phyloP scores from a whole-genome alignment of 2,797 vertebrate species.

The Sus cebifrons region DNA sequence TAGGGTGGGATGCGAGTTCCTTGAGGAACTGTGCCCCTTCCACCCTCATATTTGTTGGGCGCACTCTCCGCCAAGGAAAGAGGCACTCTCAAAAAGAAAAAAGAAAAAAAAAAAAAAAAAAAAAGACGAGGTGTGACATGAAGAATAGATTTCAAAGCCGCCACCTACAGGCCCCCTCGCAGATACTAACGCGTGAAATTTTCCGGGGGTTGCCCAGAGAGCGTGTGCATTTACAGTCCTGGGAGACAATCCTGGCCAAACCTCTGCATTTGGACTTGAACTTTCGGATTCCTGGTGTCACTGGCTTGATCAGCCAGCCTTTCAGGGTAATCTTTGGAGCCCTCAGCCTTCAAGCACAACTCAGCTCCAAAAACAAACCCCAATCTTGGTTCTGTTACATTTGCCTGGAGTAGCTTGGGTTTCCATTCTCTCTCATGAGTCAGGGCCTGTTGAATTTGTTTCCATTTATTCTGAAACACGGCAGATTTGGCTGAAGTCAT shows the following conservation, averaged over 20 bases:
- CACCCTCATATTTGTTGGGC: background rate
- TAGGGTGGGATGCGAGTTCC: background rate
- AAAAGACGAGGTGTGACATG: background rate
- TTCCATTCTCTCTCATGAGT: background rate
- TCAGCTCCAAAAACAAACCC: background rate
- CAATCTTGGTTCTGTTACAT: background rate
- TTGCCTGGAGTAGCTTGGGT: background rate
- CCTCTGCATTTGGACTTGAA: background rate
- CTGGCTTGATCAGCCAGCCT: background rate
- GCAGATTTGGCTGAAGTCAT: background rate
- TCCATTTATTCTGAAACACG: background rate
- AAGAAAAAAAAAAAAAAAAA: too few relatives aligned
- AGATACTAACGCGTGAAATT: background rate
- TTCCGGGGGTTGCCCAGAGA: background rate
- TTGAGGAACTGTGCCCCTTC: accelerated
- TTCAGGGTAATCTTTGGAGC: background rate
- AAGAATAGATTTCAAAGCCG: background rate
- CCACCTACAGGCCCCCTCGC: background rate
- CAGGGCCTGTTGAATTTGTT: constrained; percentile 23
- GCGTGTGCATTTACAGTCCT: background rate
- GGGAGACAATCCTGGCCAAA: background rate
- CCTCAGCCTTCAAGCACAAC: background rate
- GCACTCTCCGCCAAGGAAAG: too few relatives aligned
- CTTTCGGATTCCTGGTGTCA: accelerated
- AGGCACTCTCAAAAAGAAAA: background rate